Evolutionary conservation across 2,888 invertebrate species (phyloP).

Genomic region (Tanytarsus gracilentus): DNA sequence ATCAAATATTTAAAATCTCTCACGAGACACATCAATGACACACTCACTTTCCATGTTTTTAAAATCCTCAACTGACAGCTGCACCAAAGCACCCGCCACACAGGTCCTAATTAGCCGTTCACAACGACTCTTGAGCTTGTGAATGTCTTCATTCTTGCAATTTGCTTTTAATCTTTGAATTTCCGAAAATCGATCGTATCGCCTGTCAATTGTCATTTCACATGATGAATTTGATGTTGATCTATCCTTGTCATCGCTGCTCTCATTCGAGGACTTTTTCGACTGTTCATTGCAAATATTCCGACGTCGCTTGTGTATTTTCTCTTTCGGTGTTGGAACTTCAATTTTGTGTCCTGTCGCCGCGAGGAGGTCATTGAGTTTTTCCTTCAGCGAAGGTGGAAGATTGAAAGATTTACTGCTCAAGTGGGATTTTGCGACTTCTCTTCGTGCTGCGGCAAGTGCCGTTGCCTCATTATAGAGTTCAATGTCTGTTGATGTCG

Average conservation of each 20-base stretch:
- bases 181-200: slow-evolving; percentile 58
- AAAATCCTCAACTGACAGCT: slow-evolving; percentile 73
- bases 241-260: slow-evolving; percentile 43
- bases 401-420: slow-evolving; percentile 26
- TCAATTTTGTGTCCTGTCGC: slow-evolving; percentile 22
- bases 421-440: slow-evolving; percentile 30
- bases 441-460: slow-evolving; percentile 35
- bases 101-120: slow-evolving; percentile 71
- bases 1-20: slow-evolving; percentile 30
- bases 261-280: slow-evolving; percentile 37
- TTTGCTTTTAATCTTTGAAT: slow-evolving; percentile 65
- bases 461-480: slow-evolving; percentile 72
- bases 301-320: slow-evolving; percentile 11
- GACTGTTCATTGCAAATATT: neutral
- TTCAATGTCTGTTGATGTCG: slow-evolving; percentile 68
- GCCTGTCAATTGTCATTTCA: slow-evolving; percentile 58
- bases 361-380: slow-evolving; percentile 2
- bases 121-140: slow-evolving; percentile 61
- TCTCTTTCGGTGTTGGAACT: slow-evolving; percentile 4
- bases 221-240: slow-evolving; percentile 48
- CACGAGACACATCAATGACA: neutral
- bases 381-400: slow-evolving; percentile 13
- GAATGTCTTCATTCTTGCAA: slow-evolving; percentile 70
- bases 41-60: slow-evolving; percentile 71
- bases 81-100: slow-evolving; percentile 69